These are phyloP conservation scores for Oxyura jamaicensis DNA, from an alignment of 2,113 vertebrate species.

Conservation along the genomic window DNA sequence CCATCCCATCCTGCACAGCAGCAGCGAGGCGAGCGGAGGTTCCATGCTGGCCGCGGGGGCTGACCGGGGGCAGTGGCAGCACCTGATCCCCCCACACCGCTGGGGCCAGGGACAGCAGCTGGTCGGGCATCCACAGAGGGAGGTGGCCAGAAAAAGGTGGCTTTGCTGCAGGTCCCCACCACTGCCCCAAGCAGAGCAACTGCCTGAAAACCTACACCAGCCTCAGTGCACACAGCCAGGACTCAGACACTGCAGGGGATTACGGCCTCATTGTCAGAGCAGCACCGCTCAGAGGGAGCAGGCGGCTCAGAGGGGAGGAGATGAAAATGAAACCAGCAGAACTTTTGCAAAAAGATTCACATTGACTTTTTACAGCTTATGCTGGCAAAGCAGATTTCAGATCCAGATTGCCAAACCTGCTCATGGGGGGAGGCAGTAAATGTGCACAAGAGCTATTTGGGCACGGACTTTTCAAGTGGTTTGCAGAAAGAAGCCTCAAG, in stretches of 20 bases:
- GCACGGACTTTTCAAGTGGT: not conserved
- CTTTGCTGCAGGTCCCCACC: not conserved
- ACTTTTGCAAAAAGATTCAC: not conserved
- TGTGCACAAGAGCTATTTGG: not conserved
- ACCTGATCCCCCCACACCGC: not conserved
- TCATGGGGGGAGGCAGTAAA: not conserved
- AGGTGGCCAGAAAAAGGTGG: not conserved
- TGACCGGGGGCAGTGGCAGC: not conserved
- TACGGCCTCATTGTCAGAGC: not conserved
- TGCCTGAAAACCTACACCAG: not conserved
- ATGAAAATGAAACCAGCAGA: not conserved
- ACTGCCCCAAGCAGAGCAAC: not conserved
- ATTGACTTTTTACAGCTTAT: not conserved
- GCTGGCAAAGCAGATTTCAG: not conserved
- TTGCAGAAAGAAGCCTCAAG: not conserved
- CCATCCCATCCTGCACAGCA: not conserved
- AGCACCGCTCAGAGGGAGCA: too few species aligned
- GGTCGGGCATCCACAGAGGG: fast-evolving
- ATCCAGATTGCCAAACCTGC: not conserved
- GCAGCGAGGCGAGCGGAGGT: not conserved
- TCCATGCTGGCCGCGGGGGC: not conserved
- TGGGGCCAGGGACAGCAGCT: fast-evolving
- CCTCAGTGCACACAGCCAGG: not conserved
- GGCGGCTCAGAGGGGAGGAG: not conserved
- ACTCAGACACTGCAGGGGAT: not conserved